Evolutionary conservation across 2,888 invertebrate genomes (phyloP).

Genomic region (Eristalis pertinax): DNA sequence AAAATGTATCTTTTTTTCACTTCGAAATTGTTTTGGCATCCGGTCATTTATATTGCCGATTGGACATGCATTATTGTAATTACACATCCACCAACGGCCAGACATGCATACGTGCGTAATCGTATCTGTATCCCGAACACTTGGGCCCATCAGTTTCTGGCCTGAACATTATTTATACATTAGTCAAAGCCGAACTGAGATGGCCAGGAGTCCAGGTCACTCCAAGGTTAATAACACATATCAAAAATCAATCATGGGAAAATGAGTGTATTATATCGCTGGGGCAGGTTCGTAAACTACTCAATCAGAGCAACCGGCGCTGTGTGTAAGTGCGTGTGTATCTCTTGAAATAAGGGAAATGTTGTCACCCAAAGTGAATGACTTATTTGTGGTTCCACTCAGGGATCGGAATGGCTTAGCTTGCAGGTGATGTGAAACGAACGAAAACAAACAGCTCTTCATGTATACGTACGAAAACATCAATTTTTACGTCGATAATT

Average conservation of each 20-base stretch:
- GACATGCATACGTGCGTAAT: not conserved
- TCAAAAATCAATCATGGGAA: constrained; percentile 63
- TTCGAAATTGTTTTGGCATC: constrained; percentile 28
- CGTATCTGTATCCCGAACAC: not conserved
- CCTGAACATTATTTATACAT: constrained; percentile 45
- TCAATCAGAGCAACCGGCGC: constrained; percentile 10
- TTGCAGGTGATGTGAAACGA: constrained; percentile 6
- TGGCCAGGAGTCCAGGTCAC: constrained; percentile 16
- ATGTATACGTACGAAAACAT: not conserved
- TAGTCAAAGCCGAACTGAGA: not conserved
- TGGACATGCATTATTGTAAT: constrained; percentile 40
- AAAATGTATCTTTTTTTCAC: constrained; percentile 33
- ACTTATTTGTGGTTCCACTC: constrained; percentile 9
- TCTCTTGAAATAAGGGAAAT: not conserved
- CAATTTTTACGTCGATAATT: not conserved
- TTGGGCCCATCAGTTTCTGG: constrained; percentile 12
- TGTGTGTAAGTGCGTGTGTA: not conserved
- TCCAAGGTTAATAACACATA: constrained; percentile 57
- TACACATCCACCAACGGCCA: constrained; percentile 9
- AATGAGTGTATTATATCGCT: constrained; percentile 38
- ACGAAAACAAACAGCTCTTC: constrained; percentile 19
- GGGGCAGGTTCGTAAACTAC: constrained; percentile 18
- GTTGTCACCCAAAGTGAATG: constrained; percentile 31
- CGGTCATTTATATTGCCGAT: constrained; percentile 33
- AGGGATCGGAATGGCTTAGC: not conserved